Evolutionary conservation across 2,888 invertebrate genomes (phyloP), one percentile per base, ranked within the genome.

Genomic region (Ophion costatus): DNA sequence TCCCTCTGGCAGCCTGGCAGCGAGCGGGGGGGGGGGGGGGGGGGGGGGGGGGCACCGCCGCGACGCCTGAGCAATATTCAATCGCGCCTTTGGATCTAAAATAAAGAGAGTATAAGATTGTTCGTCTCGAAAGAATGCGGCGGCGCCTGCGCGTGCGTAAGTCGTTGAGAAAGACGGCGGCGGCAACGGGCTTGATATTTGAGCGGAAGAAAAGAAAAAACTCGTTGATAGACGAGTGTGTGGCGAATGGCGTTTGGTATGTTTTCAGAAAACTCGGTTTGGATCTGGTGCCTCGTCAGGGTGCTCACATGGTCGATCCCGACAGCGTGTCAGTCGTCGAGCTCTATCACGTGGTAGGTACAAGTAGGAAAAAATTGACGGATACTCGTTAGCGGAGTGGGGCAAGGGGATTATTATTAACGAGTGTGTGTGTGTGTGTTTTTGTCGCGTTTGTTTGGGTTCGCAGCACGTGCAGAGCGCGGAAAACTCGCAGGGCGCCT

Each of bases 281-380:
- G 92, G 99, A 99, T 94, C 94, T 99, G 92, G 98, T 99, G 33
- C 99, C 99, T 0, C 95, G 99, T 38, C 96, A 97, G 87, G 98
- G 98, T 51, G 97, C 98, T 38, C 96, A 98, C 91, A 98, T 98
- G 93, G 98, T 98, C 57, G 98, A 98, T 92, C 97, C 98, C 45
- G 98, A 98, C 91, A 96, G 96, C 71, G 97, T 98, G 94, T 98
- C 98, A 88, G 96, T 98, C 57, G 97, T 98, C 70, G 97, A 98
- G 90, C 95, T 99, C 22, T 98, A 98, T 94, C 96, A 97, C 91
- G 97, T 98, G 94, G 98, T 98, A 94, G 95, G 59, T 56, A 38
- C 6, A 56, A 33, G 29, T 51, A 14, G 29, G 2, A 76, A 76
- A 66, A 56, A 59, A 59, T 38, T 22, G 14, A n/a, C 17, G 22